Conservation (phyloP, 2,888 invertebrate genomes). For the Petrolisthes manimaculis region DNA sequence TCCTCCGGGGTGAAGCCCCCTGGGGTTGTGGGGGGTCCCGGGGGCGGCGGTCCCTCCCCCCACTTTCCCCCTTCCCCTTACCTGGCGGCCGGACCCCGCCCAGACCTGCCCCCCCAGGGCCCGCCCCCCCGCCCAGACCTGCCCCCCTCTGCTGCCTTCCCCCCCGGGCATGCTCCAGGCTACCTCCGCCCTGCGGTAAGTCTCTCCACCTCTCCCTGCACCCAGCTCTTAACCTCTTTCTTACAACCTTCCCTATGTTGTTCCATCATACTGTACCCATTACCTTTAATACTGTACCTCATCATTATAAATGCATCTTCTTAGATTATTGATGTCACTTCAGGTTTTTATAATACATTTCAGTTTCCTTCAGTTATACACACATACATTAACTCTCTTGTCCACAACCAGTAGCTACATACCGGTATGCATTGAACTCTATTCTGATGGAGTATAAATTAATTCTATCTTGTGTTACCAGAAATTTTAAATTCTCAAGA, state of each 20-base stretch:
- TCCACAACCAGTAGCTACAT: too few species aligned
- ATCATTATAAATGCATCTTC: neutral
- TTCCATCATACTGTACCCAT: constrained; percentile 9
- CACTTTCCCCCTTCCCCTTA: constrained; percentile 59
- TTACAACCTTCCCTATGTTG: neutral
- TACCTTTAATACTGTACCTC: constrained; percentile 3
- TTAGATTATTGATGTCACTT: too few species aligned
- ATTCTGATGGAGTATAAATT: too few species aligned
- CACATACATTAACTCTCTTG: too few species aligned
- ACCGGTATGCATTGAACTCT: too few species aligned
- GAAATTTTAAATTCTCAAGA: too few species aligned
- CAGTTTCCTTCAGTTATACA: too few species aligned
- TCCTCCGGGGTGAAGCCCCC: constrained; percentile 51
- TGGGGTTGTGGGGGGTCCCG: constrained; percentile 14
- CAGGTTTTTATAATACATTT: too few species aligned
- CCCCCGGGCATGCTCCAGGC: constrained; percentile 57
- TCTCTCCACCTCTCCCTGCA: constrained; percentile 8
- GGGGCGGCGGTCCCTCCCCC: constrained; percentile 52
- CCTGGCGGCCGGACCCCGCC: constrained; percentile 51
- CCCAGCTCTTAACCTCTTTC: neutral
- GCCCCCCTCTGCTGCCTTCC: constrained; percentile 59
- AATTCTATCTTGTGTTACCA: too few species aligned
- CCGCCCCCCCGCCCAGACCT: constrained; percentile 62
- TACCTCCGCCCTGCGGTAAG: constrained; percentile 65
- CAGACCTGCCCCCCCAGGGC: constrained; percentile 59